A percentile compares a stretch with the other conserved stretches of the same genome.
Conservation (phyloP, 1,140 invertebrate genomes). For the Uloborus diversus region DNA sequence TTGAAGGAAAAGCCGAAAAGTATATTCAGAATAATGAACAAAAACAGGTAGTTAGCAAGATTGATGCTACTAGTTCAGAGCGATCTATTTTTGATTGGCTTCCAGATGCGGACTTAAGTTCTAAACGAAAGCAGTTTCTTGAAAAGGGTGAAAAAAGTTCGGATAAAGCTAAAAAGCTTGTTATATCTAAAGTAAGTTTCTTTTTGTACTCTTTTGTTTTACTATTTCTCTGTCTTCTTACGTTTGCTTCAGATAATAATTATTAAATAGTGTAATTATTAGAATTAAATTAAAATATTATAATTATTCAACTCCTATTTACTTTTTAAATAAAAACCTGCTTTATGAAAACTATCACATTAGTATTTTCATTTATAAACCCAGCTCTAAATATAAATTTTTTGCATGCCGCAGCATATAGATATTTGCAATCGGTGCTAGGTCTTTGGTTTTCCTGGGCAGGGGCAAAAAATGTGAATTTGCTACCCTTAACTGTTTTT, state of each 20-base stretch:
- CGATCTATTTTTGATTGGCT: constrained; percentile 43
- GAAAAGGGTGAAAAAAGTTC: constrained; percentile 16
- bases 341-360: not conserved
- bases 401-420: too few relatives aligned
- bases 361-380: too few relatives aligned
- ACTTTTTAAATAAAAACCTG: not conserved
- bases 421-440: too few relatives aligned
- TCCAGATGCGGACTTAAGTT: not conserved
- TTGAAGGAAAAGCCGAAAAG: not conserved
- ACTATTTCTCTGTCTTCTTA: not conserved
- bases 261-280: not conserved
- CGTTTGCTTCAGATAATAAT: not conserved
- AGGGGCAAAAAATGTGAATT: too few relatives aligned
- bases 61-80: not conserved
- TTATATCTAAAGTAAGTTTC: constrained; percentile 32
- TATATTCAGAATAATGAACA: not conserved
- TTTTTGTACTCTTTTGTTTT: not conserved
- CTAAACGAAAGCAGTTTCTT: constrained; percentile 25
- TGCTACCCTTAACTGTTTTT: too few relatives aligned
- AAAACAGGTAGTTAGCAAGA: not conserved
- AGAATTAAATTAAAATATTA: not conserved
- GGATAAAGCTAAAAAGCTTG: constrained; percentile 14
- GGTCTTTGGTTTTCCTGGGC: too few relatives aligned
- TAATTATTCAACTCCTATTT: not conserved
- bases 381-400: too few relatives aligned